Conservation (phyloP, 1,140 invertebrate species). For the Listronotus oregonensis region DNA sequence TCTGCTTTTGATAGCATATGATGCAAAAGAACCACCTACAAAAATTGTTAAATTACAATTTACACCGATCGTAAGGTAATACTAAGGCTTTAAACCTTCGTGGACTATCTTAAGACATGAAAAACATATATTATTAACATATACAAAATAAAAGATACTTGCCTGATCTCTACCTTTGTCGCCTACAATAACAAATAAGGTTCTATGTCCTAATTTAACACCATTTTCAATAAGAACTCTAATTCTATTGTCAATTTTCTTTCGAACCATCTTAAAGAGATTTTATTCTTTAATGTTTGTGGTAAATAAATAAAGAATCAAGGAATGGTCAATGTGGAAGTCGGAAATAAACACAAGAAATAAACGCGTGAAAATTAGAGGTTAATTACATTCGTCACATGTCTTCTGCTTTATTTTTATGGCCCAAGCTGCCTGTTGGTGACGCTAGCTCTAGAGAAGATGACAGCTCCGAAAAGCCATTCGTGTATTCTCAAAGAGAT, state of each 20-base stretch:
- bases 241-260: slow-evolving; percentile 97
- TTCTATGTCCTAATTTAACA: slow-evolving; percentile 82
- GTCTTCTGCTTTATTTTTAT: no score
- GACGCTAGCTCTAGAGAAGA: no score
- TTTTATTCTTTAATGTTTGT: no score
- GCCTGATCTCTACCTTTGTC: slow-evolving; percentile 97
- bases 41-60: slow-evolving; percentile 23
- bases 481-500: no score
- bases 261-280: slow-evolving; percentile 75
- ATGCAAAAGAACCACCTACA: slow-evolving; percentile 91
- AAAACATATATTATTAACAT: not conserved
- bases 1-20: slow-evolving; percentile 95
- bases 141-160: slow-evolving; percentile 41
- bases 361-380: no score
- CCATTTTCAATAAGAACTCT: slow-evolving; percentile 97
- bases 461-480: no score
- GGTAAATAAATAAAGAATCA: no score
- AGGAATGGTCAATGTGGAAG: no score
- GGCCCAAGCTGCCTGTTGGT: no score
- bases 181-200: slow-evolving; percentile 94
- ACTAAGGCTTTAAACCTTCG: slow-evolving; percentile 9
- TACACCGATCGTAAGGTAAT: slow-evolving; percentile 1
- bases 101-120: not conserved
- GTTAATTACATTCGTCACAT: no score
- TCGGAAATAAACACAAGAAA: no score